Evolutionary conservation across 1,140 invertebrate genomes (phyloP), one percentile per base, ranked within the genome.

Genomic region (Mercenaria mercenaria): DNA sequence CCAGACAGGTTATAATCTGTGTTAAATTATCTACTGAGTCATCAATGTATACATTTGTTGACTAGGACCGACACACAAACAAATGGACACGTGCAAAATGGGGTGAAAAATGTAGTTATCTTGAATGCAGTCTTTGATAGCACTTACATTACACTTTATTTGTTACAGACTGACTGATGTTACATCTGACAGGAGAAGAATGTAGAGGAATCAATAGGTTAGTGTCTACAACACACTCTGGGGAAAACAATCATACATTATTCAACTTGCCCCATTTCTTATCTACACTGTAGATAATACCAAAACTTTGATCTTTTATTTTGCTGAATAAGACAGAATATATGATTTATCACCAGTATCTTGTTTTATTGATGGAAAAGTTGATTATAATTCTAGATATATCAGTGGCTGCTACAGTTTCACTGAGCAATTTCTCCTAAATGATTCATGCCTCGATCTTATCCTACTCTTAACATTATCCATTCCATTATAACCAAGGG

Each of bases 251-350:
- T 72, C 34, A 41, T 72, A 39, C 34, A 72, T 72, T 72, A 72
- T 72, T 72, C 67, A 72, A 41, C 23, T 39, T 39, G 13, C 23
- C 59, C 26, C n/a, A 64, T 37, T 72, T 39, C 67, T 72, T 72
- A 72, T 72, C 67, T 72, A 72, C 39, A 39, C 67, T 72, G 13
- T 39, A 72, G 34, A 72, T 72, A 72, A 39, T 39, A 18, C n/a
- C 32, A 72, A 0, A 72, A 72, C 67, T 39, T 72, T 72, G 34
- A 72, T 72, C 34, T 72, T 72, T 72, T 23, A 72, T 72, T 72
- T 39, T 72, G 67, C 67, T 72, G 67, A 72, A 72, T 72, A 37
- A 37, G 2, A 37, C 4, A 26, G n/a, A n/a, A 56, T 64, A 26
- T 29, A 64, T 64, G 59, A 64, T 29, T 64, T 26, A 64, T 29